phyloP scores from a whole-genome alignment of 2,888 invertebrate species.

The Brachypalpus laphriformis region DNA sequence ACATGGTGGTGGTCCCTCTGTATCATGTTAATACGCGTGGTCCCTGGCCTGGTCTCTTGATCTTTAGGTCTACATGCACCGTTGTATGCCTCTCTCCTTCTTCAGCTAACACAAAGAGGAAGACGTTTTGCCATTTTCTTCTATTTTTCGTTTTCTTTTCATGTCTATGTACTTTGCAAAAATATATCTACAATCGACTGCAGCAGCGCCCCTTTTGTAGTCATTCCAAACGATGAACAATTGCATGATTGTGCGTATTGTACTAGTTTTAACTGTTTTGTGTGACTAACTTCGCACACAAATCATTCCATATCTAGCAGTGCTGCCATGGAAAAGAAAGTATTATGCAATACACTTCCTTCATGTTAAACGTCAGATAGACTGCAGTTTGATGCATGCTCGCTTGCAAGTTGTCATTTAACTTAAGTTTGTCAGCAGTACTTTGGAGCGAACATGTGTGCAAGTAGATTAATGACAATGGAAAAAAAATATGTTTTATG shows the following conservation, averaged over 20 bases:
- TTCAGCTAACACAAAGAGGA: constrained; percentile 39
- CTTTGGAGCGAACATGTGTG: constrained; percentile 5
- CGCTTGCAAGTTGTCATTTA: constrained; percentile 32
- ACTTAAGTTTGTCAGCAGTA: constrained; percentile 46
- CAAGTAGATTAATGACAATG: constrained; percentile 42
- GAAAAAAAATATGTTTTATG: constrained; percentile 13
- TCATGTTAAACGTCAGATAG: constrained; percentile 48
- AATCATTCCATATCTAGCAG: constrained; percentile 38
- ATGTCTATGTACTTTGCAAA: neutral
- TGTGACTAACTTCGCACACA: constrained; percentile 55
- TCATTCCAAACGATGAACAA: constrained; percentile 33
- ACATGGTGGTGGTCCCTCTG: constrained; percentile 9
- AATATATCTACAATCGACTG: constrained; percentile 5
- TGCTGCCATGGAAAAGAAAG: constrained; percentile 54
- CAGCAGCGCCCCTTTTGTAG: constrained; percentile 25
- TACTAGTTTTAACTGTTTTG: constrained; percentile 48
- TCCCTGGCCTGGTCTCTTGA: constrained; percentile 28
- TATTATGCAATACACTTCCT: constrained; percentile 68
- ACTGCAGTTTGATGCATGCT: constrained; percentile 27
- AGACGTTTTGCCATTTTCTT: constrained; percentile 35
- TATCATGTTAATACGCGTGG: constrained; percentile 35
- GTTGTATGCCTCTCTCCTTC: neutral
- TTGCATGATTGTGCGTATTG: constrained; percentile 63
- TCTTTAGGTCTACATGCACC: neutral
- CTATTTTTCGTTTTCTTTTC: neutral